phyloP scores from a whole-genome alignment of 2,888 invertebrate genomes.

The Calliscelio sp. region DNA sequence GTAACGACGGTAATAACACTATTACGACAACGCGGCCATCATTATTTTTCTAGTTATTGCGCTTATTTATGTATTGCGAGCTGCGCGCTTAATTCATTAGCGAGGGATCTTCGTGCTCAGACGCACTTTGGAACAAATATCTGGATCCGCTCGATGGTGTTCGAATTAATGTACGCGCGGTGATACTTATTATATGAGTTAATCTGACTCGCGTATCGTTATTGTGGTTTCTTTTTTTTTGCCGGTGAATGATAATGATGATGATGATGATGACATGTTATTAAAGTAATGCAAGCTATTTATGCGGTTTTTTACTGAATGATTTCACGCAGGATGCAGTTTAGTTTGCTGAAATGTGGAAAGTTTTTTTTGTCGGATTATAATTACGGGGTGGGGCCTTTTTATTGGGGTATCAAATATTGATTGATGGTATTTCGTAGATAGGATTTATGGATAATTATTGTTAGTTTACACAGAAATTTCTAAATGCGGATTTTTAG shows the following conservation, averaged over 20 bases:
- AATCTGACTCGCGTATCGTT: constrained; percentile 42
- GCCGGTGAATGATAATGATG: constrained; percentile 42
- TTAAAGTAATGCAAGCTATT: constrained; percentile 52
- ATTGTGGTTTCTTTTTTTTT: constrained; percentile 38
- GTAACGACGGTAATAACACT: constrained; percentile 63
- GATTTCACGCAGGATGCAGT: constrained; percentile 57
- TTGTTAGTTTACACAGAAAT: constrained; percentile 28
- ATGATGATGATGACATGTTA: constrained; percentile 59
- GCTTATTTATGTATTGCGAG: constrained; percentile 44
- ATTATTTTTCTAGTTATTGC: constrained; percentile 63
- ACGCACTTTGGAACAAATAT: constrained; percentile 35
- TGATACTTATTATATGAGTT: constrained; percentile 49
- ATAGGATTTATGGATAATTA: constrained; percentile 25
- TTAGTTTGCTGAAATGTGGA: constrained; percentile 58
- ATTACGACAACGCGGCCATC: constrained; percentile 62
- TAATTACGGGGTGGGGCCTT: constrained; percentile 36
- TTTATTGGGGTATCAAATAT: constrained; percentile 48
- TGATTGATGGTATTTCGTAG: constrained; percentile 49
- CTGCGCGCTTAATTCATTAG: constrained; percentile 58
- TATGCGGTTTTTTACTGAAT: constrained; percentile 58
- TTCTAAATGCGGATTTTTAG: not conserved
- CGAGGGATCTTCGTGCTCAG: constrained; percentile 21
- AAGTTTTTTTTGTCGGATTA: constrained; percentile 32
- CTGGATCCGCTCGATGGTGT: constrained; percentile 27
- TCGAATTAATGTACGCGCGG: constrained; percentile 33